Conservation (phyloP, 2,888 invertebrate genomes). For the Orthosia gothica region DNA sequence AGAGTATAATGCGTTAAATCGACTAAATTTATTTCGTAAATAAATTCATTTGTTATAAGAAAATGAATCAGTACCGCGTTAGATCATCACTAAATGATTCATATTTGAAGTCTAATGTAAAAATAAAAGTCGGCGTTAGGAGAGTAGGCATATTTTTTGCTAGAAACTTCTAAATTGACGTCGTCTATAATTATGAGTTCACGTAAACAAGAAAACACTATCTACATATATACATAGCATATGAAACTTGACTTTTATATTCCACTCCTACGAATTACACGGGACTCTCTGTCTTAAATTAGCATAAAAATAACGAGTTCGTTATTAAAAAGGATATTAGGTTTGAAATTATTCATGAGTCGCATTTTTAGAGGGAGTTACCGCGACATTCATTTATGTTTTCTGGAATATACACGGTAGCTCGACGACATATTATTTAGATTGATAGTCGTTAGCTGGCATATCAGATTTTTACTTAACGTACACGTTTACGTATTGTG, state of each 20-base stretch:
- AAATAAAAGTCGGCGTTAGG: no score
- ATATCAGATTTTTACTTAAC: neutral
- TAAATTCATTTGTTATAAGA: no score
- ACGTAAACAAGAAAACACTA: neutral
- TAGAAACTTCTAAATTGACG: neutral
- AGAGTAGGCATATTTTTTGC: neutral
- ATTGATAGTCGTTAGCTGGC: slow-evolving; percentile 5
- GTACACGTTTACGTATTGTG: no score
- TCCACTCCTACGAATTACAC: slow-evolving; percentile 49
- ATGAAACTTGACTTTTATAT: slow-evolving; percentile 22
- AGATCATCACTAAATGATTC: no score
- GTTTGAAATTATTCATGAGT: slow-evolving; percentile 58
- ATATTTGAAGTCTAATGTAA: no score
- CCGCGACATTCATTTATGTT: slow-evolving; percentile 22
- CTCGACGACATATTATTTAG: slow-evolving; percentile 20
- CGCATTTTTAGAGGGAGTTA: slow-evolving; percentile 38
- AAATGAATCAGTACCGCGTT: no score
- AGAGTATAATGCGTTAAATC: no score
- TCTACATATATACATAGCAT: slow-evolving; percentile 3
- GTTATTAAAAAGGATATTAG: slow-evolving; percentile 56
- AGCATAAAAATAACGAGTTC: slow-evolving; percentile 63
- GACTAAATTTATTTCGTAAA: no score
- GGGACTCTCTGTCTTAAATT: slow-evolving; percentile 51
- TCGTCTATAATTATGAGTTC: neutral
- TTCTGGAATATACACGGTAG: neutral